A percentile compares a stretch with the other conserved stretches of the same genome.
phyloP scores from a whole-genome alignment of 2,113 vertebrate genomes.

The Aspiorhynchus laticeps region DNA sequence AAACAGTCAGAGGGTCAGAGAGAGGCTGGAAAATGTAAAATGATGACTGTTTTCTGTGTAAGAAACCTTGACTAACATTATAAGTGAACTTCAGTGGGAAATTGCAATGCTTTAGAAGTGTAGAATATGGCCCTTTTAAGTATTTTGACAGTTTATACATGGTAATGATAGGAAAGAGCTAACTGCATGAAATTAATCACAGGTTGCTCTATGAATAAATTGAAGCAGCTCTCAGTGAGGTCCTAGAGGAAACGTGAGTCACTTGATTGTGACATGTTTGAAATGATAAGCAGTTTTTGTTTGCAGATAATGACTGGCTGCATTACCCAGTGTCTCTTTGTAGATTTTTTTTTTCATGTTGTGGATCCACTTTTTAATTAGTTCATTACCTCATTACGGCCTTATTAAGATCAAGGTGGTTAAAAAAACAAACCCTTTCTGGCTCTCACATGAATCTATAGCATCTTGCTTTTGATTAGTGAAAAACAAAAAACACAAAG shows the following conservation, averaged over 20 bases:
- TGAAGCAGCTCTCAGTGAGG: constrained; percentile 4
- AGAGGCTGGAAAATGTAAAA: not conserved
- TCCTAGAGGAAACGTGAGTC: constrained; percentile 2
- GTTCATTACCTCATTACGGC: constrained; percentile 5
- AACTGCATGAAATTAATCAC: not conserved
- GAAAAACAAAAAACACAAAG: not conserved
- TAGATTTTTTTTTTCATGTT: not conserved
- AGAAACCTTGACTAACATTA: constrained; percentile 8
- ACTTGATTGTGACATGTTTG: constrained; percentile 13
- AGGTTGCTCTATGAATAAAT: constrained; percentile 7
- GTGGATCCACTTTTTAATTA: constrained; percentile 27
- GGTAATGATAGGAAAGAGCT: constrained; percentile 23
- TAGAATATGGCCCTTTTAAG: constrained; percentile 3
- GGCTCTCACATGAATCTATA: not conserved
- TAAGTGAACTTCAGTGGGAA: constrained; percentile 2
- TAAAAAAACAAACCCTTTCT: not conserved
- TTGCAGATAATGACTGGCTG: constrained; percentile 24
- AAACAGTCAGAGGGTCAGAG: not conserved
- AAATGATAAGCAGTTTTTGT: constrained; percentile 17
- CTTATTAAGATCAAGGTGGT: constrained; percentile 26
- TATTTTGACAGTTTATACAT: constrained; percentile 23
- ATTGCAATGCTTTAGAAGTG: not conserved
- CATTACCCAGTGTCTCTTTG: not conserved
- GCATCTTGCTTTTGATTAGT: not conserved
- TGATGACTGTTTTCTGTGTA: not conserved